phyloP scores from a whole-genome alignment of 2,113 vertebrate species.

The Enhydra lutris region DNA sequence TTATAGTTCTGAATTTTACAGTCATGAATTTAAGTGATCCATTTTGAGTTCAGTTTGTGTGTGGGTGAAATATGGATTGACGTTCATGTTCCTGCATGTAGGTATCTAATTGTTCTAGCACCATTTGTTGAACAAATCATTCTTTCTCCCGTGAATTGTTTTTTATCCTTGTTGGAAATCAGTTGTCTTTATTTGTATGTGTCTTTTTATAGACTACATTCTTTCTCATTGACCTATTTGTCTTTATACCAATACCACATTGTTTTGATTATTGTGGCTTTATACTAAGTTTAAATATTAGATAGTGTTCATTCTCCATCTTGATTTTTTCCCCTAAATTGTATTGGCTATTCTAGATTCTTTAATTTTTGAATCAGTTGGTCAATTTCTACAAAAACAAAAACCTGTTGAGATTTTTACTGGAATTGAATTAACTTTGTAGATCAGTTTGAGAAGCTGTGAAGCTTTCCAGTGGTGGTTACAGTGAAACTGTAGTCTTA shows the following conservation, averaged over 20 bases:
- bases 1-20: not conserved
- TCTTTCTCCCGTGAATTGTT: not conserved
- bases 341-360: not conserved
- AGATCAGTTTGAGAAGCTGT: not conserved
- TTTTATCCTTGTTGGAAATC: not conserved
- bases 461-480: not conserved
- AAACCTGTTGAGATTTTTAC: not conserved
- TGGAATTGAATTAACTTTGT: not conserved
- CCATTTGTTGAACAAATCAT: not conserved
- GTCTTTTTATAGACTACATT: not conserved
- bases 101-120: not conserved
- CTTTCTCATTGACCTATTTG: not conserved
- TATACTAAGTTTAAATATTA: not conserved
- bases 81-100: not conserved
- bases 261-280: not conserved
- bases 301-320: not conserved
- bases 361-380: constrained; percentile 11
- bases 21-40: not conserved
- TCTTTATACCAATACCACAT: not conserved
- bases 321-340: not conserved
- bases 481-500: not conserved
- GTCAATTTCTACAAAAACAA: not conserved
- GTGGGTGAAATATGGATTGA: not conserved
- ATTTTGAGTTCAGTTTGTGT: constrained; percentile 14
- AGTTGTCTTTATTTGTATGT: not conserved